These are phyloP conservation scores for Mus minutoides DNA, from an alignment of 2,797 vertebrate species.

Conservation along the genomic window DNA sequence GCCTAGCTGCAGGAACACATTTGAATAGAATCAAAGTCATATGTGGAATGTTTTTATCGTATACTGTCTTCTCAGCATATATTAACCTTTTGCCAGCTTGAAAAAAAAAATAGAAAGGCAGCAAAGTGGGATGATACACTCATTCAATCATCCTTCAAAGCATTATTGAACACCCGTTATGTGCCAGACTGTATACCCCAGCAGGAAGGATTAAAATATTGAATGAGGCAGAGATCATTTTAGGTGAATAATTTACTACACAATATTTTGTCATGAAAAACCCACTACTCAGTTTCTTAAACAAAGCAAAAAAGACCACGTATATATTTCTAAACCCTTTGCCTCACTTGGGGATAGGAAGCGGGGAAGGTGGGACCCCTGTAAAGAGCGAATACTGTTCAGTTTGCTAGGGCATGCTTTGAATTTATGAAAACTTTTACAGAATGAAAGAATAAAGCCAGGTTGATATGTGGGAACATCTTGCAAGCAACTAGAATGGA, in stretches of 20 bases:
- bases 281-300: constrained; percentile 41
- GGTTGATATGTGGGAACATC: constrained; percentile 27
- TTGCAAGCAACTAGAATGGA: neutral
- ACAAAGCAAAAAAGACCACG: constrained; percentile 54
- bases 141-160: constrained; percentile 72
- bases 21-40: constrained; percentile 82
- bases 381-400: neutral
- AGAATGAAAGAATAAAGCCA: neutral
- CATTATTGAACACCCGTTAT: constrained; percentile 49
- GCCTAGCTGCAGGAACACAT: constrained; percentile 73
- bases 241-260: constrained; percentile 67
- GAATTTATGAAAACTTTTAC: constrained; percentile 3
- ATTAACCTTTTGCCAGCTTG: constrained; percentile 78
- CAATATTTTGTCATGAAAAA: constrained; percentile 51
- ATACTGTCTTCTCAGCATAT: constrained; percentile 74
- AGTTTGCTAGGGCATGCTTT: neutral
- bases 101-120: constrained; percentile 55
- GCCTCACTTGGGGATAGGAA: constrained; percentile 14
- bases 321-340: constrained; percentile 14
- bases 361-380: neutral
- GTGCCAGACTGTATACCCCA: constrained; percentile 18
- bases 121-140: constrained; percentile 67
- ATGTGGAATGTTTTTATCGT: constrained; percentile 65
- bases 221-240: constrained; percentile 60
- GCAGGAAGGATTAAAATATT: constrained; percentile 19